A percentile compares a stretch with the other conserved stretches of the same genome.
Evolutionary conservation across 2,113 vertebrate species (phyloP).

Genomic region (Psammodynastes pulverulentus): DNA sequence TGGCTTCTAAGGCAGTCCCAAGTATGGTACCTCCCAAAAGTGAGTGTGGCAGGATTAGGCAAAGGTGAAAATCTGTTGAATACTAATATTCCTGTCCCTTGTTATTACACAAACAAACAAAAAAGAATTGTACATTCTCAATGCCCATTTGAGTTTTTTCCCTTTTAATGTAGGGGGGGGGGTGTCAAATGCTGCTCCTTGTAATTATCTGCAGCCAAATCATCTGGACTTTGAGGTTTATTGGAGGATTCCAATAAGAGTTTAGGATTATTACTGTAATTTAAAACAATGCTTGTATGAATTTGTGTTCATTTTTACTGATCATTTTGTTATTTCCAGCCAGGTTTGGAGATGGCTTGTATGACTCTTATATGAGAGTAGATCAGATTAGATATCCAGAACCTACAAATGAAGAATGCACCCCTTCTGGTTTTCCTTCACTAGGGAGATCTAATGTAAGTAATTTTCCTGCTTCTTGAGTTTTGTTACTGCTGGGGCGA

Average conservation of each 20-base stretch:
- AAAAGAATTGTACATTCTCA: background rate
- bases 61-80: background rate
- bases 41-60: background rate
- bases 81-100: background rate
- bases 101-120: background rate
- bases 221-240: background rate
- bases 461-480: slow-evolving; percentile 38
- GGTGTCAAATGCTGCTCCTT: background rate
- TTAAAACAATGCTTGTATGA: background rate
- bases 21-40: background rate
- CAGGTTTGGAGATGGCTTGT: slow-evolving; percentile 89
- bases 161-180: background rate
- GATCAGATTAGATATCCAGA: slow-evolving; percentile 89
- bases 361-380: slow-evolving; percentile 94
- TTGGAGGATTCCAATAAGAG: background rate
- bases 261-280: background rate
- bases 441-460: slow-evolving; percentile 88
- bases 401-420: slow-evolving; percentile 73
- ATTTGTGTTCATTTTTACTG: slow-evolving; percentile 24
- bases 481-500: background rate
- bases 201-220: background rate
- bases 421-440: slow-evolving; percentile 79
- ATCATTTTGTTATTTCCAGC: slow-evolving; percentile 65
- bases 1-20: background rate
- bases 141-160: background rate